Percentiles rank a stretch among this genome's conserved stretches.
Conservation (phyloP, 2,113 vertebrate species). For the Catagonus wagneri region DNA sequence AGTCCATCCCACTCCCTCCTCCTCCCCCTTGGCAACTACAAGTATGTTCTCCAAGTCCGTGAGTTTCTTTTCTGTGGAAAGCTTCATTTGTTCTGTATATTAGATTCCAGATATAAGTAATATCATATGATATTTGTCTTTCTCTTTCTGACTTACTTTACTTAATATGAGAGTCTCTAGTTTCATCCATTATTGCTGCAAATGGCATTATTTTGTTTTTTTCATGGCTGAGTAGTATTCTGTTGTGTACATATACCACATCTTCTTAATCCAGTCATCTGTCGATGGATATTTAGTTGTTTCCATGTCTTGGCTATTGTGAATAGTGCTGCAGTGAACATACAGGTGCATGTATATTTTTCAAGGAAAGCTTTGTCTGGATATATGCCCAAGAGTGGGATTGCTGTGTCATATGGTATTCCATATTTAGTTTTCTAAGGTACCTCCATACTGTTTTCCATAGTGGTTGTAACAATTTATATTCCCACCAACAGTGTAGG, state of each 20-base stretch:
- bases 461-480: background rate
- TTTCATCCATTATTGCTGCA: background rate
- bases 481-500: background rate
- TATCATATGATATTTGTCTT: background rate
- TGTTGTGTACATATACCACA: background rate
- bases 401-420: background rate
- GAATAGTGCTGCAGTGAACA: background rate
- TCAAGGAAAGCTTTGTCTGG: background rate
- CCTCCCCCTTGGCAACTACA: background rate
- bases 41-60: background rate
- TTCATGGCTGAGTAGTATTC: background rate
- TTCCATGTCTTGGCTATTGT: background rate
- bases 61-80: background rate
- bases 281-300: background rate
- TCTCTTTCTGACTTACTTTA: background rate
- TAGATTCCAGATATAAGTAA: background rate
- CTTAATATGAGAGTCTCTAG: background rate
- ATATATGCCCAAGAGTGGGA: background rate
- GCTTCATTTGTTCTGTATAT: background rate
- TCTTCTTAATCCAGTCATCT: background rate
- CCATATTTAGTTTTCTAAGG: background rate
- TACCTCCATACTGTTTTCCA: background rate
- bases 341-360: background rate
- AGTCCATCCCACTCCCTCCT: background rate
- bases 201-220: background rate